Evolutionary conservation across 2,888 invertebrate species (phyloP).

Genomic region (Leptura quadrifasciata): DNA sequence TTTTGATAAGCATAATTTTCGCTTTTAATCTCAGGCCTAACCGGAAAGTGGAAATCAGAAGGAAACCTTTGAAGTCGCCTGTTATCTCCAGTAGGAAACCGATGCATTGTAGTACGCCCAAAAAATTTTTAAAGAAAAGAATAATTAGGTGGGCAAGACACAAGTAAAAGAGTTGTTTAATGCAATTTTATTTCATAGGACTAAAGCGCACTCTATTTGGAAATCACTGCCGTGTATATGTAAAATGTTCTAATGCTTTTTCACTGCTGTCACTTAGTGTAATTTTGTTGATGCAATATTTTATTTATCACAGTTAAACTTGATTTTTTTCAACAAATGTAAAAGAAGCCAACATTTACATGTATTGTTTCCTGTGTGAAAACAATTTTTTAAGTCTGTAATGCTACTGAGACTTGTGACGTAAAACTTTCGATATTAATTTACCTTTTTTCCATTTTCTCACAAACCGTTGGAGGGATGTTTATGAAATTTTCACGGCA

Average conservation of each 20-base stretch:
- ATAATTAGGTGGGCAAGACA: slow-evolving; percentile 57
- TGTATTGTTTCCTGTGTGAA: too few relatives aligned
- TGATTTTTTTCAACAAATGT: neutral
- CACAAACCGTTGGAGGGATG: too few relatives aligned
- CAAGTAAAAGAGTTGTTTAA: neutral
- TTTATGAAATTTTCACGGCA: too few relatives aligned
- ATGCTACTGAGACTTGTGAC: too few relatives aligned
- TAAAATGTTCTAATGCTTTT: neutral
- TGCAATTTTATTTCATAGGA: neutral
- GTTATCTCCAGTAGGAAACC: slow-evolving; percentile 12
- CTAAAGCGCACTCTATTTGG: neutral
- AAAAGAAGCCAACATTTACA: too few relatives aligned
- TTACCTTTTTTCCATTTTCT: too few relatives aligned
- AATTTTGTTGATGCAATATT: neutral
- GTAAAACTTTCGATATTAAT: too few relatives aligned
- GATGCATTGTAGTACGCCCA: slow-evolving; percentile 47
- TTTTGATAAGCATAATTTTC: slow-evolving; percentile 24
- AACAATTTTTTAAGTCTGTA: too few relatives aligned
- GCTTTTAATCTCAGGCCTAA: slow-evolving; percentile 44
- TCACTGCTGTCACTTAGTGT: neutral
- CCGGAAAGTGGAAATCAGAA: slow-evolving; percentile 57
- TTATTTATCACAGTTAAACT: neutral
- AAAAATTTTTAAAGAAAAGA: slow-evolving; percentile 57
- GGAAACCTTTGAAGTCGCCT: slow-evolving; percentile 50
- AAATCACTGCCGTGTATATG: neutral